These are phyloP conservation scores for Desoria tigrina DNA, from an alignment of 2,888 invertebrate species.

Conservation along the genomic window DNA sequence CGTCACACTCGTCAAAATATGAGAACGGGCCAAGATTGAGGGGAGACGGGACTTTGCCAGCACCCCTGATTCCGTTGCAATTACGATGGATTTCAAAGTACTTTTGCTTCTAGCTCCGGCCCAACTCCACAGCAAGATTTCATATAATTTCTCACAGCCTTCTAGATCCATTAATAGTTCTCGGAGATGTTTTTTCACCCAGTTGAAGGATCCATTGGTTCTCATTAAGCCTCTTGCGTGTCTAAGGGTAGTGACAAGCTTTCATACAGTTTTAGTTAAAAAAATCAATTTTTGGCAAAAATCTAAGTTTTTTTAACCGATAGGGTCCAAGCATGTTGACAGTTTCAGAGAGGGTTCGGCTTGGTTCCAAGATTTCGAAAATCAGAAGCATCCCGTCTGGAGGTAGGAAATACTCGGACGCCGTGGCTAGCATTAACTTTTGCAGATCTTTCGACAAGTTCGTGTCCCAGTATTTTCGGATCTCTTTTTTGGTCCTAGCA, in stretches of 20 bases:
- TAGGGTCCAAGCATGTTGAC: slow-evolving; percentile 31
- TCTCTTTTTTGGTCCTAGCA: slow-evolving; percentile 21
- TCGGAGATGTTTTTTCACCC: slow-evolving; percentile 36
- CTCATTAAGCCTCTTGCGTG: slow-evolving; percentile 28
- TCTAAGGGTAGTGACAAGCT: background rate
- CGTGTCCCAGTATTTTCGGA: slow-evolving; percentile 20
- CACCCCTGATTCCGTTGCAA: slow-evolving; percentile 23
- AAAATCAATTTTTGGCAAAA: background rate
- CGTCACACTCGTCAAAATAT: slow-evolving; percentile 26
- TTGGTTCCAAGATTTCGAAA: slow-evolving; percentile 29
- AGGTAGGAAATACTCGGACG: slow-evolving; percentile 15
- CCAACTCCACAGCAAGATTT: slow-evolving; percentile 25
- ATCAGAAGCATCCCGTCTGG: slow-evolving; percentile 17
- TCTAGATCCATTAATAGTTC: slow-evolving; percentile 21
- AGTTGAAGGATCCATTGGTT: slow-evolving; percentile 22
- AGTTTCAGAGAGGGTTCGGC: background rate
- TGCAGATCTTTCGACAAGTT: slow-evolving; percentile 19
- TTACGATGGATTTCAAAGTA: slow-evolving; percentile 13
- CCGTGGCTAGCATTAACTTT: slow-evolving; percentile 3
- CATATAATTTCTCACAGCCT: slow-evolving; percentile 34
- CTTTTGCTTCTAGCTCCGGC: too few species aligned
- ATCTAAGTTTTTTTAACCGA: slow-evolving; percentile 16
- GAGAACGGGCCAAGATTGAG: slow-evolving; percentile 27
- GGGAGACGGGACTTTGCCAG: slow-evolving; percentile 26
- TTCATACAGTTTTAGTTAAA: background rate